Base-by-base conservation (phyloP, 2,888 invertebrate species). In the Idaea dimidiata region DNA sequence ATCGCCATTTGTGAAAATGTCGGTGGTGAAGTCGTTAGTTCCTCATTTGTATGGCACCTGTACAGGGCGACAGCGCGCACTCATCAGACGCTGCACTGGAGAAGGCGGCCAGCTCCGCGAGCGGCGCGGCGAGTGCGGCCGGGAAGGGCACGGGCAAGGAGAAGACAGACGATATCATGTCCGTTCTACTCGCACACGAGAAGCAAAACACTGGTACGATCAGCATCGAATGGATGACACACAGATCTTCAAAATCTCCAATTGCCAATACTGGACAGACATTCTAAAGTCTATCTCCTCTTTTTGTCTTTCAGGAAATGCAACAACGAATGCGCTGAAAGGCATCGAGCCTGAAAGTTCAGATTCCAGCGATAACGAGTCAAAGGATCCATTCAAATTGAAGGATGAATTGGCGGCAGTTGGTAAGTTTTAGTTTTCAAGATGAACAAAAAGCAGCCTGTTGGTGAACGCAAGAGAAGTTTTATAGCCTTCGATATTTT, bases 91-190 rank as follows among this genome's bases (percentile, higher is more conserved):
- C 92, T 8, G 93, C 93, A 17, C 84, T 94, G 17, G 94, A 94
- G 72, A 94, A 94, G 76, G 93, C 94, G 0, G 93, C 94, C 6
- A 79, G 91, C 79, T 87, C 87, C 76, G 85, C 93, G 67, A 83
- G 89, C 6, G 79, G 91, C 79, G 87, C 87, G 76, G 85, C 93
- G 67, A 83, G 89, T 75, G 83, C 24, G 24, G 24, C 84, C 74
- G 72, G 83, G 1, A 90, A 89, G 71, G 73, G 77, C 1, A 66
- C 76, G 1, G 88, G 86, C 33, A 94, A 93, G 76, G 95, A 95
- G 71, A 96, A 96, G 82, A 94, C 93, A 68, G 97, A 98, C 81
- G 98, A 98, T 79, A 98, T 98, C 71, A 97, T 98, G 97, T 97
- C 97, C 17, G 97, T 98, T 6, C 90, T 98, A 54, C 91, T 98